These are phyloP conservation scores for Hydroisotoma schaefferi DNA, from an alignment of 2,888 invertebrate species.

Conservation along the genomic window DNA sequence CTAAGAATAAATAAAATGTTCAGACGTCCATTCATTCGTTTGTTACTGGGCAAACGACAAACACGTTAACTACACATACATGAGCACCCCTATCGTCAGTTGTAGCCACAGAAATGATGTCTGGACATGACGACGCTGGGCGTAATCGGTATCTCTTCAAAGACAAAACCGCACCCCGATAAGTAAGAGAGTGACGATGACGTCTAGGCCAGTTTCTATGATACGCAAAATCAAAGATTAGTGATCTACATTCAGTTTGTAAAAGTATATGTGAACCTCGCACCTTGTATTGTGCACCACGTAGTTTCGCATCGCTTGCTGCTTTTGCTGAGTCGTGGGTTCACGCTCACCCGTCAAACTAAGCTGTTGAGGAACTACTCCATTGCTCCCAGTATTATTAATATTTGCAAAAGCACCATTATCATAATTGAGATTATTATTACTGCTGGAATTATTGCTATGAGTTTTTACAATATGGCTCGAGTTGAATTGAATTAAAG, in stretches of 20 bases:
- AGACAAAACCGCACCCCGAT: conserved; percentile 80
- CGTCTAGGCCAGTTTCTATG: conserved; percentile 40
- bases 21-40: neutral
- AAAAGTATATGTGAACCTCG: neutral
- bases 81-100: conserved; percentile 40
- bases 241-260: conserved; percentile 1
- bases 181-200: conserved; percentile 69
- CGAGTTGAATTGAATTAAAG: neutral
- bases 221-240: neutral
- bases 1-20: conserved; percentile 30
- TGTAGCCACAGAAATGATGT: conserved; percentile 58
- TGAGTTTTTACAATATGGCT: conserved; percentile 18
- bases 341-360: neutral
- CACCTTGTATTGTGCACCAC: conserved; percentile 24
- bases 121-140: conserved; percentile 79
- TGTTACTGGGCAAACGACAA: neutral
- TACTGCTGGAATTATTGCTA: conserved; percentile 32
- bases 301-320: conserved; percentile 25
- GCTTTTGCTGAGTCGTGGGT: conserved; percentile 11
- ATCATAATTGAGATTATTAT: conserved; percentile 22
- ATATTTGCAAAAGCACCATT: neutral
- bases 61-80: conserved; percentile 18
- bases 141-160: conserved; percentile 73
- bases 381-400: too few species aligned
- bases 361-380: neutral